Conservation (phyloP, 2,797 vertebrate species). For the Enteromius thamalakanensis region DNA sequence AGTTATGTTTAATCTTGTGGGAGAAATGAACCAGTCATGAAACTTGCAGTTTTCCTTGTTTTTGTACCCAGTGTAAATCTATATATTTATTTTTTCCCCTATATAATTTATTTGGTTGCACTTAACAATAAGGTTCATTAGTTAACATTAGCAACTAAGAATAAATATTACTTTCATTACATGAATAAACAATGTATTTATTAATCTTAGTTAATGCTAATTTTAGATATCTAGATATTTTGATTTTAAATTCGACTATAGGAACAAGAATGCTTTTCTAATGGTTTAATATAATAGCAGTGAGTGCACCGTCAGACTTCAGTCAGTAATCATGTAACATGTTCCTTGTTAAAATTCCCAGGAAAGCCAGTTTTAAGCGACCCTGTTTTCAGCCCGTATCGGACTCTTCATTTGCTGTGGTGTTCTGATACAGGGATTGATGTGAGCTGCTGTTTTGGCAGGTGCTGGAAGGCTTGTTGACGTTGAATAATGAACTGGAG, state of each 20-base stretch:
- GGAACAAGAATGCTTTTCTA: no score
- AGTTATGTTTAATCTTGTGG: not conserved
- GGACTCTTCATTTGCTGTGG: slow-evolving; percentile 55
- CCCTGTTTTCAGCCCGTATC: not conserved
- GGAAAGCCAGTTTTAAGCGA: not conserved
- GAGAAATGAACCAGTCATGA: not conserved
- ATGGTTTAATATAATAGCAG: not conserved
- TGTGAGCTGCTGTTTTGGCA: slow-evolving; percentile 71
- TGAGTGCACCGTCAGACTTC: not conserved
- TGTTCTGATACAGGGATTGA: slow-evolving; percentile 66
- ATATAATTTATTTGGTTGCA: no score
- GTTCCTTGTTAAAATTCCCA: not conserved
- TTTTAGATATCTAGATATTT: no score
- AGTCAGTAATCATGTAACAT: not conserved
- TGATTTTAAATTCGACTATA: no score
- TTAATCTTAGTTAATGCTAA: no score
- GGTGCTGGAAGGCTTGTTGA: slow-evolving; percentile 90
- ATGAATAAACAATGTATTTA: no score
- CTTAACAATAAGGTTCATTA: no score
- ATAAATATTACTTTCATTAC: no score
- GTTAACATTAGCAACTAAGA: no score
- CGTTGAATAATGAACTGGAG: slow-evolving; percentile 82
- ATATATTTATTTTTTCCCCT: no score
- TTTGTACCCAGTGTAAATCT: not conserved
- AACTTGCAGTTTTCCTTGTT: not conserved